These are phyloP conservation scores for Dendrophyllia cribrosa DNA, from an alignment of 64 coral and sea anemone genomes.

Conservation along the genomic window DNA sequence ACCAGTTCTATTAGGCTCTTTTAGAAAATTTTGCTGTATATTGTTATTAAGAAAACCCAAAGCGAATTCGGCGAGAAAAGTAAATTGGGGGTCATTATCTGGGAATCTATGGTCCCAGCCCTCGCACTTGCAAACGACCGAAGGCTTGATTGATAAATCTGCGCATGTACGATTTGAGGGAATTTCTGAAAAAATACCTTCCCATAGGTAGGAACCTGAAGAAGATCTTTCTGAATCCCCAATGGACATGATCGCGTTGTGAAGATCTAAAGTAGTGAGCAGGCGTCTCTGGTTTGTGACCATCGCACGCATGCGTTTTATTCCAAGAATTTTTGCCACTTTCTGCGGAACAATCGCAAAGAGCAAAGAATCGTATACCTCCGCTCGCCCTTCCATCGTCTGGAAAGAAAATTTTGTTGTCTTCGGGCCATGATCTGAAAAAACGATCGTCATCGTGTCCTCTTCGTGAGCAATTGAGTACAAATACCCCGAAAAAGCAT, in stretches of 20 bases:
- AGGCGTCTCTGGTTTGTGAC: conserved; percentile 83
- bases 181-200: conserved; percentile 89
- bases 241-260: conserved; percentile 77
- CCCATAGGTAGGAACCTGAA: conserved; percentile 24
- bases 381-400: conserved; percentile 86
- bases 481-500: conserved; percentile 72
- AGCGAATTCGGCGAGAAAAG: conserved; percentile 81
- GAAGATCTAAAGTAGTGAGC: conserved; percentile 74
- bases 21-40: conserved; percentile 58
- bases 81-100: conserved; percentile 60
- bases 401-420: conserved; percentile 85
- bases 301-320: conserved; percentile 58
- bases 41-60: conserved; percentile 86
- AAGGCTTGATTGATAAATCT: conserved; percentile 60
- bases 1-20: neutral
- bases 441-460: conserved; percentile 81
- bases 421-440: conserved; percentile 95
- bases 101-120: conserved; percentile 63
- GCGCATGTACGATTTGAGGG: conserved; percentile 66
- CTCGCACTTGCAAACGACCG: conserved; percentile 81
- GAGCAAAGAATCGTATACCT: conserved; percentile 87
- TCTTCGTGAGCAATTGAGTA: conserved; percentile 71
- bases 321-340: conserved; percentile 71
- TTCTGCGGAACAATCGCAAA: conserved; percentile 86
- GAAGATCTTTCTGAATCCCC: conserved; percentile 51